Percentiles rank a stretch among this genome's conserved stretches.
phyloP scores from a whole-genome alignment of 2,797 vertebrate species.

The Pangasius krempfi region DNA sequence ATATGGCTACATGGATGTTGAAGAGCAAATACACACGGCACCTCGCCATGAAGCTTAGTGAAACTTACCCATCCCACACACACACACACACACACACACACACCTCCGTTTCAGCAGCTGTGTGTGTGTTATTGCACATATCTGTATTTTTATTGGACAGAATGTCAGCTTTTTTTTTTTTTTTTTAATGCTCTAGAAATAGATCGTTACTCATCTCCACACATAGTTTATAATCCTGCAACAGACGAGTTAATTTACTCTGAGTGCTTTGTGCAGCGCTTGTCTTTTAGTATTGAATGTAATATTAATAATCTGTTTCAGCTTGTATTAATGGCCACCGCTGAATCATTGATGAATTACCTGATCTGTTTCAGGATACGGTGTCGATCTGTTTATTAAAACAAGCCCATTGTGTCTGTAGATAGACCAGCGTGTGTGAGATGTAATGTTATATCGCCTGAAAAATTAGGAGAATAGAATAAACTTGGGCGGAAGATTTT shows the following conservation, averaged over 20 bases:
- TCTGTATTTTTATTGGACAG: not conserved
- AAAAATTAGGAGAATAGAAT: not conserved
- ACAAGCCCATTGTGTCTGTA: not conserved
- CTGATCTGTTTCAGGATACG: conserved; percentile 13
- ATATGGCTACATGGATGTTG: conserved; percentile 58
- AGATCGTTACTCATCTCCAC: conserved; percentile 38
- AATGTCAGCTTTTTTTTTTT: not conserved
- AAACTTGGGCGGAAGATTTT: not conserved
- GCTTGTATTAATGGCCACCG: not conserved
- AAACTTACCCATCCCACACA: conserved; percentile 13
- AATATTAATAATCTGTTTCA: conserved; percentile 17
- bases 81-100: conserved; percentile 2
- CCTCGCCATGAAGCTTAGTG: not conserved
- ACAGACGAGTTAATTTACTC: not conserved
- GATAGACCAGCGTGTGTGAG: not conserved
- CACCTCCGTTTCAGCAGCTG: conserved; percentile 20
- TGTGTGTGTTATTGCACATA: conserved; percentile 2
- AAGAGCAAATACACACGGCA: conserved; percentile 37
- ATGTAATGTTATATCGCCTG: not conserved
- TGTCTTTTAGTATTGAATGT: not conserved
- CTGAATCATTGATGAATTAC: conserved; percentile 41
- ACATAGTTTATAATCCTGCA: not conserved
- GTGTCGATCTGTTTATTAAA: conserved; percentile 18
- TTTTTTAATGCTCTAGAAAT: conserved; percentile 54
- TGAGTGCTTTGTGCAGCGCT: not conserved